Evolutionary conservation across 2,113 vertebrate species (phyloP).

Genomic region (Petrocephalus zakoni): DNA sequence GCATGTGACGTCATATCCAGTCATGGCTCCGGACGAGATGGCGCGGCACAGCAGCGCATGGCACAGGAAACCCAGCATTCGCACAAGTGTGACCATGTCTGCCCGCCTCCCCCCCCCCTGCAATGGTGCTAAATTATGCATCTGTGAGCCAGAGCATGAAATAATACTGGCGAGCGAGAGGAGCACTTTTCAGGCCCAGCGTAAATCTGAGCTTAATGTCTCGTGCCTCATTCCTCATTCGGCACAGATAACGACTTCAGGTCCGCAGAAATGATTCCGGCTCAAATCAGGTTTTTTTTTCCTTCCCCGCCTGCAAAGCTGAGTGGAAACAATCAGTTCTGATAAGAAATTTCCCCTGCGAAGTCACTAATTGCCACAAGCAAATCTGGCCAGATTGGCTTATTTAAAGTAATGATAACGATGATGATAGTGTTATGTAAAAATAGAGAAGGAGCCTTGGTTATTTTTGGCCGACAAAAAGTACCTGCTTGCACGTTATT

Average conservation of each 20-base stretch:
- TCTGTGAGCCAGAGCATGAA: conserved; percentile 12
- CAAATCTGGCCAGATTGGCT: conserved; percentile 8
- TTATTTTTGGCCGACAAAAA: background rate
- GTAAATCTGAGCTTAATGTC: background rate
- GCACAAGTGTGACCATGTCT: background rate
- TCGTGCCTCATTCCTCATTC: background rate
- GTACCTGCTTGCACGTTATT: background rate
- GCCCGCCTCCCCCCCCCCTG: background rate
- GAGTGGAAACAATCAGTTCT: conserved; percentile 6
- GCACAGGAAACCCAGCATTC: background rate
- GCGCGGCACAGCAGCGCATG: background rate
- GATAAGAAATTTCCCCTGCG: background rate
- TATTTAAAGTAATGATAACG: background rate
- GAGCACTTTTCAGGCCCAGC: background rate
- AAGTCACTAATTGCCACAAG: background rate
- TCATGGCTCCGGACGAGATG: background rate
- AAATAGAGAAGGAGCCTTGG: background rate
- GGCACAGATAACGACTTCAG: conserved; percentile 1
- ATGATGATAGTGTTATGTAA: background rate
- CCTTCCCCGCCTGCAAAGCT: background rate
- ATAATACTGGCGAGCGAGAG: conserved; percentile 19
- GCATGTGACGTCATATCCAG: no score
- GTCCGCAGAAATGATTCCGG: background rate
- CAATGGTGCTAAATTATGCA: conserved; percentile 21
- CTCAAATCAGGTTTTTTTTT: background rate